Evolutionary conservation across 2,797 vertebrate species (phyloP), one percentile per base, ranked within the genome.

Genomic region (Mormyrops boulengeri): DNA sequence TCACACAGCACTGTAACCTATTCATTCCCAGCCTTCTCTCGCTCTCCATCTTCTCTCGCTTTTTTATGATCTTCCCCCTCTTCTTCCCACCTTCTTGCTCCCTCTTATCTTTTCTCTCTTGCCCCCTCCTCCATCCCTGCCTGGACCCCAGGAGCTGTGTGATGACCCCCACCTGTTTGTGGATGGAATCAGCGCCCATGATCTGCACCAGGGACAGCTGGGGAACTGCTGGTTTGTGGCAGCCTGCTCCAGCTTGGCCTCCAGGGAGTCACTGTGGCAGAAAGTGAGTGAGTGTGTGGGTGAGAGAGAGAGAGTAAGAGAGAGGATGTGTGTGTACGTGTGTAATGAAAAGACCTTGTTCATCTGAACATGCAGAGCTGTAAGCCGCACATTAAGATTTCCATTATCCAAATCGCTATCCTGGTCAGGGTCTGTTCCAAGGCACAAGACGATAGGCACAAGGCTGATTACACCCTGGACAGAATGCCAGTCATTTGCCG

Each of bases 171-270:
- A 92, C 88, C 97, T 99, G 91, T 99, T 99, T 55, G 98, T 99
- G 19, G 97, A 99, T 0, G 98, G 98, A 60, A 98, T 99, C 96
- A 99, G 98, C 88, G 97, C 98, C 19, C 98, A 99, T 0, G 98
- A 99, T 90, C 94, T 99, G 69, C 98, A 99, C 92, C 98, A 99
- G 95, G 98, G 98, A 22, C 97, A 99, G 91, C 96, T 99, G 6
- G 98, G 98, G 17, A 99, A 99, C 96, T 99, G 98, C 94, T 99
- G 98, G 98, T 99, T 99, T 0, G 97, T 99, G 77, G 98, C 98
- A 0, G 98, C 98, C 14, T 99, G 98, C 92, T 98, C 98, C 0
- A 98, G 98, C 0, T 93, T 99, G 88, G 98, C 98, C 0, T 99
- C 98, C 87, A 96, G 98, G 7, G 98, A 99, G 90, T 95, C 96